phyloP scores from a whole-genome alignment of 2,888 invertebrate genomes.

The Pterostichus niger region DNA sequence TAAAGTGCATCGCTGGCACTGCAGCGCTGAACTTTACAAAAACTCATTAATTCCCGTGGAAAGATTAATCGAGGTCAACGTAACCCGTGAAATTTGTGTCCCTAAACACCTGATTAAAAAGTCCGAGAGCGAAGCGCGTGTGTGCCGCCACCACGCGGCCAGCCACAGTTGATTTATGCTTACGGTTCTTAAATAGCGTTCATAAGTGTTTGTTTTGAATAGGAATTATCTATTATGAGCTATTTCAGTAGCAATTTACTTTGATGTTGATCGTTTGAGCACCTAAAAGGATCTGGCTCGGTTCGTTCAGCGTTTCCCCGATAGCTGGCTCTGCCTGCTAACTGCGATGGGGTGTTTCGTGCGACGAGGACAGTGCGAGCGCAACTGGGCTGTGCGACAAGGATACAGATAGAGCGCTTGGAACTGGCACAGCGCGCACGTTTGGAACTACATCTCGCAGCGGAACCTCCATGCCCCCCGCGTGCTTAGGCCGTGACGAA shows the following conservation, averaged over 20 bases:
- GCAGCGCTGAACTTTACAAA: slow-evolving; percentile 64
- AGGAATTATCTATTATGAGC: slow-evolving; percentile 75
- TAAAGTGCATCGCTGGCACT: slow-evolving; percentile 56
- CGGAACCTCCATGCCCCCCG: slow-evolving; percentile 74
- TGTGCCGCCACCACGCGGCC: neutral
- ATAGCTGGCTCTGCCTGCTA: slow-evolving; percentile 78
- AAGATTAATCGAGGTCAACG: slow-evolving; percentile 63
- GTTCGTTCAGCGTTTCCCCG: slow-evolving; percentile 76
- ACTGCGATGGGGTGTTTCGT: slow-evolving; percentile 64
- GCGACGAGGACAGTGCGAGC: slow-evolving; percentile 68
- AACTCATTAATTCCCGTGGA: slow-evolving; percentile 56
- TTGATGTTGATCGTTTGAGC: slow-evolving; percentile 80
- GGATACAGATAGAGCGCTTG: slow-evolving; percentile 71
- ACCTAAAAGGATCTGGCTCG: slow-evolving; percentile 78
- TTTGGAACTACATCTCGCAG: slow-evolving; percentile 76
- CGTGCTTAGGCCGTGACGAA: slow-evolving; percentile 80
- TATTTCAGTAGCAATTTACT: slow-evolving; percentile 74
- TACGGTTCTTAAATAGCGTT: slow-evolving; percentile 59
- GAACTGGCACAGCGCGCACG: slow-evolving; percentile 67
- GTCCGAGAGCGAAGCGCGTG: neutral
- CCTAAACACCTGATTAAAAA: slow-evolving; percentile 47
- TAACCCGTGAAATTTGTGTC: slow-evolving; percentile 49
- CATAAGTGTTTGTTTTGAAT: slow-evolving; percentile 72
- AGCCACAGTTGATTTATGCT: slow-evolving; percentile 30
- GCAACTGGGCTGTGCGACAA: slow-evolving; percentile 65